Percentiles rank a stretch among this genome's conserved stretches.
Conservation (phyloP, 1,140 invertebrate species). For the Nixonia krombeini region DNA sequence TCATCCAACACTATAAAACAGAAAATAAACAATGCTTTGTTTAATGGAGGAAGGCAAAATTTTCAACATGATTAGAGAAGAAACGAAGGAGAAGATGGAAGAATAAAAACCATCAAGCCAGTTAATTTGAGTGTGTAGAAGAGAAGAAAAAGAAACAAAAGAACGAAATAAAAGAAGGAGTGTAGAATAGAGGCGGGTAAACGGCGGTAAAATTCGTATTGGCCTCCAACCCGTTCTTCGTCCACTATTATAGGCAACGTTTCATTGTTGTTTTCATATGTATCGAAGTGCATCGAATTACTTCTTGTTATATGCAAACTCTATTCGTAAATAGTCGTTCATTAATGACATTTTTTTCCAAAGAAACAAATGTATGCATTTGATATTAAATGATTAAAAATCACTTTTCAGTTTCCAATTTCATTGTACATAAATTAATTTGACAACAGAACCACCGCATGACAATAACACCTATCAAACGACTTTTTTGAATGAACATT, state of each 20-base stretch:
- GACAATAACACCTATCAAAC: too few relatives aligned
- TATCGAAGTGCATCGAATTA: conserved; percentile 62
- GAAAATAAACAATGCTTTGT: conserved; percentile 52
- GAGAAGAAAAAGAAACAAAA: conserved; percentile 21
- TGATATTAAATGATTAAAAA: conserved; percentile 24
- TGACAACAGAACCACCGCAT: too few relatives aligned
- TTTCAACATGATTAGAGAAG: conserved; percentile 44
- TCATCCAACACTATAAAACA: conserved; percentile 86
- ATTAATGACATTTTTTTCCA: conserved; percentile 7
- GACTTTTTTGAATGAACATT: too few relatives aligned
- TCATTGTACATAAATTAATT: too few relatives aligned
- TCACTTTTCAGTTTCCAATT: not conserved
- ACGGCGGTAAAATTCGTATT: conserved; percentile 54
- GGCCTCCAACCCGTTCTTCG: conserved; percentile 66
- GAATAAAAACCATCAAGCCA: conserved; percentile 55
- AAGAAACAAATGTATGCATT: not conserved
- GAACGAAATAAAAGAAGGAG: conserved; percentile 16
- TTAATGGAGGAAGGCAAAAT: conserved; percentile 31
- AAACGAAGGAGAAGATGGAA: conserved; percentile 31
- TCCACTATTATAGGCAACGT: conserved; percentile 58
- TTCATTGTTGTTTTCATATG: conserved; percentile 71
- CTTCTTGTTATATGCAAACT: conserved; percentile 19
- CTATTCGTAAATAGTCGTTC: conserved; percentile 23
- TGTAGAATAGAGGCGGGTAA: conserved; percentile 6
- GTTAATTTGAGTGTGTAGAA: conserved; percentile 45